Base-by-base conservation (phyloP, 2,888 invertebrate species). In the Pecten maximus region DNA sequence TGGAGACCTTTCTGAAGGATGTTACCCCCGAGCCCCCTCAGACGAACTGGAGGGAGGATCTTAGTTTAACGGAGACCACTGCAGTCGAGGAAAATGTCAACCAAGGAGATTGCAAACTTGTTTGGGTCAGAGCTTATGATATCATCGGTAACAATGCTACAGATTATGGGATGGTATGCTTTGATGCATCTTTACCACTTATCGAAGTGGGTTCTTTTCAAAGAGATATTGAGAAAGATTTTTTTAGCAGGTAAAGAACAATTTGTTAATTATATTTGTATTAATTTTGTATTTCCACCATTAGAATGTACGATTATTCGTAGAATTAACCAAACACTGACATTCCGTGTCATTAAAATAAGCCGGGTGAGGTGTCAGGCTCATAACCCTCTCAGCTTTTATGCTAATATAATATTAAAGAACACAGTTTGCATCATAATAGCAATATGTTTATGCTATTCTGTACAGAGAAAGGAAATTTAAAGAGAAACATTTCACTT, bases 41-140 rank as follows among this genome's bases (percentile, higher is more conserved):
- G 6, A 23, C 1, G 28, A 35, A 35, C 15, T 35, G 44, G 88
- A 23, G 28, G 1, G 35, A 87, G 39, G 39, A 40, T 19, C 15
- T 16, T 6, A 23, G n/a, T 12, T 44, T 88, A n/a, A 4, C n/a
- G 16, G 91, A 91, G 50, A 40, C 87, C 0, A 90, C 74, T 40
- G 40, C 40, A 40, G 28, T 74, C 23, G 40, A 40, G 19, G 89
- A 91, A 28, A 40, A 35, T 0, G 23, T 90, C 0, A n/a, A 19
- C 19, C 88, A 88, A 28, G 91, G 91, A 40, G 89, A 89, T 23
- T 87, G 87, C 54, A 88, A 89, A 19, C 74, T 91, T 15, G 23
- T 91, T 10, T 92, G 91, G 92, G 88, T 91, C 0, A 87, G 88
- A 44, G 92, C 92, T 23, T 88, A 87, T 16, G 92, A 92, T 28